Base-by-base conservation (phyloP, 2,888 invertebrate species). In the Leucophora obtusa region DNA sequence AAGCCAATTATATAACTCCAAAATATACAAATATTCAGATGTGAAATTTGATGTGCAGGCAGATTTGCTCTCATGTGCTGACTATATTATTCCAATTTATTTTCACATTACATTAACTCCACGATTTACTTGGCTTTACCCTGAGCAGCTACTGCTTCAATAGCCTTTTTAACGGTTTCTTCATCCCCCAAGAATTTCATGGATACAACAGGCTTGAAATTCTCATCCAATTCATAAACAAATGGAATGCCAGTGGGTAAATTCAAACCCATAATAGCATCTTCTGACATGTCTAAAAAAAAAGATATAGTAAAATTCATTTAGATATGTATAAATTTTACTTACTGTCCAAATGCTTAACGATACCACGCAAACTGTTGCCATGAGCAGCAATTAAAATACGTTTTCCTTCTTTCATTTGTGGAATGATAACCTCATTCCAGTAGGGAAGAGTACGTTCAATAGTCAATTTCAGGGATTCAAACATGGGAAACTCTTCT, bases 371-470 rank as follows among this genome's bases (percentile, higher is more conserved):
- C 72, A 97, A 92, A 89, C 96, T 96, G 91, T 96, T 97, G 72
- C 96, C 96, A 87, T 97, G 97, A 47, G 96, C 96, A 28, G 95
- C 96, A 86, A 97, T 95, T 63, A 97, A 93, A 81, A 97, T 94
- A 63, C 91, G 93, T 89, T 96, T 96, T 83, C 96, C 96, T 84
- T 93, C 95, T 87, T 95, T 95, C 82, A 97, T 92, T 91, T 96
- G 92, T 79, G 92, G 90, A 90, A 89, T 86, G 91, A 98, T 94
- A 51, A 93, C 93, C 87, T 96, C 92, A 90, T 97, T 96, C 95
- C 97, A 98, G 89, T 95, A 98, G 0, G 97, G 97, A 86, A 96
- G 91, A 14, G 96, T 96, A 76, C 97, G 92, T 82, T 93, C 94
- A 88, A 96, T 96, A 8, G 96, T 96, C 60, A 96, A 91, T 88